Percentiles rank a stretch among this genome's conserved stretches.
Conservation (phyloP, 2,797 vertebrate genomes). For the Squalus acanthias region DNA sequence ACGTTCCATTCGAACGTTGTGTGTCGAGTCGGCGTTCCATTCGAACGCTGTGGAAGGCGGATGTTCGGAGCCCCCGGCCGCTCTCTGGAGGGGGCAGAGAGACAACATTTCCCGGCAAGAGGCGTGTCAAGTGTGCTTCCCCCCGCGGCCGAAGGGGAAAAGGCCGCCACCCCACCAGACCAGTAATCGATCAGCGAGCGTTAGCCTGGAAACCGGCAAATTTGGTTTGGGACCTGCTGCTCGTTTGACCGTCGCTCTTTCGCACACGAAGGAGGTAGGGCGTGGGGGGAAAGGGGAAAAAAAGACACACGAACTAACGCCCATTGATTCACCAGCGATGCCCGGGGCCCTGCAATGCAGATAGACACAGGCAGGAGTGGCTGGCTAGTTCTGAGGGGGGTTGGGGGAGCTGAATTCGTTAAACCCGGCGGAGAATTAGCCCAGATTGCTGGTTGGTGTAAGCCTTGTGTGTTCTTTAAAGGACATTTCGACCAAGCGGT, state of each 20-base stretch:
- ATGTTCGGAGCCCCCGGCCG: too few species aligned
- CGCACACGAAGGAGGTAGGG: background rate
- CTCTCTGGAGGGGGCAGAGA: too few species aligned
- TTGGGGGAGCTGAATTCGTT: background rate
- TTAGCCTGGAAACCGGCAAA: background rate
- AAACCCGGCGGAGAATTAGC: background rate
- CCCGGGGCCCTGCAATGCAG: conserved; percentile 11
- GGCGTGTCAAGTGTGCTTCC: too few species aligned
- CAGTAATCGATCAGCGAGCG: background rate
- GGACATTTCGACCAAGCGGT: background rate
- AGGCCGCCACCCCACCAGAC: too few species aligned
- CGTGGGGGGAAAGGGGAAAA: background rate
- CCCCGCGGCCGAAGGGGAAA: too few species aligned
- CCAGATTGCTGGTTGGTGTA: background rate
- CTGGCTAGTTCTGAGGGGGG: background rate
- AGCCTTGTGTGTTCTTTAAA: background rate
- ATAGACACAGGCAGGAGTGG: background rate
- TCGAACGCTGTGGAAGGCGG: too few species aligned
- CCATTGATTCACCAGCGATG: background rate
- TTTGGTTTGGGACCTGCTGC: background rate
- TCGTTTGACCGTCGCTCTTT: background rate
- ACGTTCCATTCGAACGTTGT: background rate
- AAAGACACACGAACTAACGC: background rate
- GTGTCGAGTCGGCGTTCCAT: too few species aligned
- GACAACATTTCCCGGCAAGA: too few species aligned